Evolutionary conservation across 2,888 invertebrate species (phyloP).

Genomic region (Eudasyphora cyanicolor): DNA sequence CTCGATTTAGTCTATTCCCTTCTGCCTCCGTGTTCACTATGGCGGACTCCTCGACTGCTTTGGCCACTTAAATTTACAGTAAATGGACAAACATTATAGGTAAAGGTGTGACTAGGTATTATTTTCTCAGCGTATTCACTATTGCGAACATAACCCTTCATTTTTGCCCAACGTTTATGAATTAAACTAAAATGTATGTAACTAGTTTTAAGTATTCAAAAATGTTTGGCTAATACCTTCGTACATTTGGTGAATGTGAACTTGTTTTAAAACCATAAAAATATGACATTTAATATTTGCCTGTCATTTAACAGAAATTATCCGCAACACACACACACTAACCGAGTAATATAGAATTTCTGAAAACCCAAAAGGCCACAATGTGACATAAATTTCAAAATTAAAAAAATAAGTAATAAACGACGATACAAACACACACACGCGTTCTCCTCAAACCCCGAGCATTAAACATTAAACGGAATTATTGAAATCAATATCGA

Average conservation of each 20-base stretch:
- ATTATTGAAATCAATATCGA: constrained; percentile 59
- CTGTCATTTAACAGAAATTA: constrained; percentile 47
- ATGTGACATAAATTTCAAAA: constrained; percentile 53
- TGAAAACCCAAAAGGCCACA: constrained; percentile 46
- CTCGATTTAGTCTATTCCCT: too few species aligned
- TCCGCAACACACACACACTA: constrained; percentile 1
- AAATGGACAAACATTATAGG: too few species aligned
- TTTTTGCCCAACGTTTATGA: too few species aligned
- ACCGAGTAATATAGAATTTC: constrained; percentile 32
- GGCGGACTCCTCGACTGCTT: too few species aligned
- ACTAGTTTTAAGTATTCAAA: background rate
- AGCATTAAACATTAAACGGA: constrained; percentile 3
- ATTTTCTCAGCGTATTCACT: too few species aligned
- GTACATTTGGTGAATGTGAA: background rate
- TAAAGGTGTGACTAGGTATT: too few species aligned
- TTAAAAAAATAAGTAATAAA: constrained; percentile 7
- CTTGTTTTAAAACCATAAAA: constrained; percentile 6
- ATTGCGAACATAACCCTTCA: too few species aligned
- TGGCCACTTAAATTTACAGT: too few species aligned
- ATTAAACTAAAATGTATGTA: too few species aligned
- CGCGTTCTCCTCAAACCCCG: background rate
- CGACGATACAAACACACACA: background rate
- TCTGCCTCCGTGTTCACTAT: too few species aligned
- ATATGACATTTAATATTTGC: constrained; percentile 31
- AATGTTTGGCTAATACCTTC: background rate